Base-by-base conservation (phyloP, 2,797 vertebrate species). In the Paramormyrops hopkinsi region DNA sequence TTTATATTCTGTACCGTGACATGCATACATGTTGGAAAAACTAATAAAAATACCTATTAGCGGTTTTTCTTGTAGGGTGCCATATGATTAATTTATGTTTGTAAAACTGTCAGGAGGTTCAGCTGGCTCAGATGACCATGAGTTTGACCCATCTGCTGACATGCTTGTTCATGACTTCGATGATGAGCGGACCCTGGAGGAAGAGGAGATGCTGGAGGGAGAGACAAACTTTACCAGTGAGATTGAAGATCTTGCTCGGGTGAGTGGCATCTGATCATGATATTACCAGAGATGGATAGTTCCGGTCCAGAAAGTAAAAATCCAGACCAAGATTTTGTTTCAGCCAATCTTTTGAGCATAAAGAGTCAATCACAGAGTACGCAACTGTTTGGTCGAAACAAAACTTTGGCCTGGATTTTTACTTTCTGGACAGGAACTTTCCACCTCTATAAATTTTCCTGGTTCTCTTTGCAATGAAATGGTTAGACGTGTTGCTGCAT, bases 111-210 rank as follows among this genome's bases (percentile, higher is more conserved):
- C 93, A 97, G 97, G 97, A 95, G 97, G 97, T 95, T 97, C 97
- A 94, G 97, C 96, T 93, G 94, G 96, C 94, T 97, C 96, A 73
- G 97, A 97, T 91, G 98, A 99, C 96, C 97, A 97, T 95, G 99
- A 99, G 92, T 99, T 99, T 90, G 97, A 99, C 94, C 98, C 98
- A 86, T 97, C 98, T 69, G 98, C 97, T 93, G 98, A 99, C 91
- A 99, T 99, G 98, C 96, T 99, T 89, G 97, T 99, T 91, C 99
- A 99, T 92, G 99, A 99, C 94, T 99, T 97, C 94, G 98, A 99
- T 89, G 99, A 99, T 91, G 98, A 99, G 92, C 96, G 97, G 90
- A 99, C 99, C 59, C 93, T 99, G 94, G 98, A 99, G 92, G 99
- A 99, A 90, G 98, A 99, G 94, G 98, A 99, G 94, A 96, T 97